Conservation (phyloP, 1,140 invertebrate genomes). For the Chironomus striatipennis region DNA sequence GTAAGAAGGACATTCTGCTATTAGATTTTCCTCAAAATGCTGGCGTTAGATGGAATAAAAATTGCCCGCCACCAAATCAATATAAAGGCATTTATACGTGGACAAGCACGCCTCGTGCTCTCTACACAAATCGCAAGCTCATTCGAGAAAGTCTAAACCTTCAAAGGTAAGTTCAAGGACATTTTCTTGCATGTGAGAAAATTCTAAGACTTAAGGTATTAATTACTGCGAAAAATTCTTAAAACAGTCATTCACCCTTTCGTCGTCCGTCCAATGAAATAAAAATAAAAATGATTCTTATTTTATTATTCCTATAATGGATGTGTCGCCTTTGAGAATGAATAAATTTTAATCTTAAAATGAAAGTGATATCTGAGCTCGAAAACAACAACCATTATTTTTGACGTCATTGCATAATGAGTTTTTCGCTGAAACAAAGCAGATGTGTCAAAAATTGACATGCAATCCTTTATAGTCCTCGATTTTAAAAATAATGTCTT, state of each 20-base stretch:
- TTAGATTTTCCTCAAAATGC: slow-evolving; percentile 15
- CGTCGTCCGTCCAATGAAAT: background rate
- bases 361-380: no score
- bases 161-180: slow-evolving; percentile 20
- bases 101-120: background rate
- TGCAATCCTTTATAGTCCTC: no score
- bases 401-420: slow-evolving; percentile 1
- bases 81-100: slow-evolving; percentile 16
- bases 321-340: no score
- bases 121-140: background rate
- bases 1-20: background rate
- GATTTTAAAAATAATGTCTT: no score
- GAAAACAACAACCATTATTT: no score
- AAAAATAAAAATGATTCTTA: no score
- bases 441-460: background rate
- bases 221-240: background rate
- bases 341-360: no score
- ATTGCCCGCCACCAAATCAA: slow-evolving; percentile 7
- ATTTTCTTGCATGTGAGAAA: background rate
- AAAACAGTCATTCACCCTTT: slow-evolving; percentile 2
- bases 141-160: background rate
- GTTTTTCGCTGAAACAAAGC: background rate
- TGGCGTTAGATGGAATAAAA: slow-evolving; percentile 21
- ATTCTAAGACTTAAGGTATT: background rate
- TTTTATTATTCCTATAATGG: no score